phyloP scores from a whole-genome alignment of 2,113 vertebrate species.

The Rafetus swinhoei region DNA sequence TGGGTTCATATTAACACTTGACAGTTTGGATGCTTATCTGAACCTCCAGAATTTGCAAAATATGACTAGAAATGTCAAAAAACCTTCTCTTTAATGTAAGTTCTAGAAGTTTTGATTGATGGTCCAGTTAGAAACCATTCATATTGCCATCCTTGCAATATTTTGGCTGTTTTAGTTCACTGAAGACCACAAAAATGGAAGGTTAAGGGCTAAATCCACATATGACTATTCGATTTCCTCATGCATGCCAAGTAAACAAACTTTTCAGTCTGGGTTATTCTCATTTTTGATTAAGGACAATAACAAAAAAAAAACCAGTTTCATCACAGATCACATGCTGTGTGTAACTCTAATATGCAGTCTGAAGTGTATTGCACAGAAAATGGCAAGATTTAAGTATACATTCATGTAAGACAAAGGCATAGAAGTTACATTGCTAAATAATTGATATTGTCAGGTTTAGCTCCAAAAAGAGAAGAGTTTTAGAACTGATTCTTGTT shows the following conservation, averaged over 20 bases:
- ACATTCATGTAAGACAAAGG: background rate
- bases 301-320: background rate
- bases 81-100: background rate
- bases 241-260: background rate
- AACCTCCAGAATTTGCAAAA: background rate
- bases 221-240: background rate
- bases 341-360: background rate
- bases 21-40: background rate
- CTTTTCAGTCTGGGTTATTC: background rate
- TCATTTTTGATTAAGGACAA: background rate
- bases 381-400: background rate
- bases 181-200: background rate
- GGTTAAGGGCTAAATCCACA: background rate
- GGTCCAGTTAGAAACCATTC: background rate
- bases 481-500: background rate
- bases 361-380: background rate
- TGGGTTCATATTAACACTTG: background rate
- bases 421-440: background rate
- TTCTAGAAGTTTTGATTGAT: background rate
- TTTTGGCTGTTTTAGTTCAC: background rate
- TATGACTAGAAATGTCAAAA: background rate
- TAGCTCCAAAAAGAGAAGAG: background rate
- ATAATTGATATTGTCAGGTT: background rate
- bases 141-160: background rate
- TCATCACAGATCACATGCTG: background rate